phyloP scores from a whole-genome alignment of 2,113 vertebrate genomes.

The Cavia aperea region DNA sequence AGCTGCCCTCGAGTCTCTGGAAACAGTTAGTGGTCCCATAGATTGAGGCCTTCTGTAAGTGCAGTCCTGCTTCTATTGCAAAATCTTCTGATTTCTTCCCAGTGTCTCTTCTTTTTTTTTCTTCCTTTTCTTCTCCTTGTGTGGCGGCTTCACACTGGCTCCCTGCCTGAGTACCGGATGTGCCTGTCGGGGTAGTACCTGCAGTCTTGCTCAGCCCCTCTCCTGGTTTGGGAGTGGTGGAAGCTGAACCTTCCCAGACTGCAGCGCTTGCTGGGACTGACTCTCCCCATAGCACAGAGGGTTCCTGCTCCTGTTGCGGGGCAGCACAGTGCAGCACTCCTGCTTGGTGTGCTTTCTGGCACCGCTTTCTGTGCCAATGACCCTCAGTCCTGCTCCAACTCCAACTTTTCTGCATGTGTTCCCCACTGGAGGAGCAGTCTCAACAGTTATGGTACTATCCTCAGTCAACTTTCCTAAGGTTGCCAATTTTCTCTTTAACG shows the following conservation, averaged over 20 bases:
- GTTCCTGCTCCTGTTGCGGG: slow-evolving; percentile 59
- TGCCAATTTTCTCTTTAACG: slow-evolving; percentile 50
- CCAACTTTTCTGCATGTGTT: slow-evolving; percentile 48
- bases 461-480: slow-evolving; percentile 69
- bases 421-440: slow-evolving; percentile 65
- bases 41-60: slow-evolving; percentile 48
- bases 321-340: slow-evolving; percentile 28
- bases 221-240: slow-evolving; percentile 68
- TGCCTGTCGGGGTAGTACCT: slow-evolving; percentile 73
- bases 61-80: slow-evolving; percentile 52
- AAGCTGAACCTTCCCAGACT: slow-evolving; percentile 71
- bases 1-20: slow-evolving; percentile 48
- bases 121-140: slow-evolving; percentile 82
- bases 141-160: slow-evolving; percentile 72
- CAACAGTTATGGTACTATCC: slow-evolving; percentile 67
- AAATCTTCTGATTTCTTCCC: slow-evolving; percentile 69
- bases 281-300: slow-evolving; percentile 43
- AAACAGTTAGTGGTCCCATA: slow-evolving; percentile 50
- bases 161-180: slow-evolving; percentile 70
- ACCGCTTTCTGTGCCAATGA: slow-evolving; percentile 36
- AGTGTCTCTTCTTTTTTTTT: slow-evolving; percentile 77
- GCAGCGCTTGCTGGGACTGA: slow-evolving; percentile 53
- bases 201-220: slow-evolving; percentile 73
- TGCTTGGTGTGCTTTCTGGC: slow-evolving; percentile 49
- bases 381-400: slow-evolving; percentile 61